A percentile compares a stretch with the other conserved stretches of the same genome.
phyloP scores from a whole-genome alignment of 2,888 invertebrate species.

The Luffia ferchaultella region DNA sequence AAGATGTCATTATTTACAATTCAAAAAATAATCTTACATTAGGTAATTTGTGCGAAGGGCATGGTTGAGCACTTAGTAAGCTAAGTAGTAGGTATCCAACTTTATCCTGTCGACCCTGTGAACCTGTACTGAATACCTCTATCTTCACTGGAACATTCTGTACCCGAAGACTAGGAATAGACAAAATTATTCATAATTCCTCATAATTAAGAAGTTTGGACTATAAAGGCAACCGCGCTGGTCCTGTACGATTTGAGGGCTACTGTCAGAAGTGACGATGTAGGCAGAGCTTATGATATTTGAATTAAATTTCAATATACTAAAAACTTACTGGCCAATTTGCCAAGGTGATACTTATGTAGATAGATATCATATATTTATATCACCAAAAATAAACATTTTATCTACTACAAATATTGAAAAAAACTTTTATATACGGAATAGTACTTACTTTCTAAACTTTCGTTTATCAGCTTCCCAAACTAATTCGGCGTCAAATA shows the following conservation, averaged over 20 bases:
- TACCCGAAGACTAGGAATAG: slow-evolving; percentile 68
- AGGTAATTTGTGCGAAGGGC: slow-evolving; percentile 57
- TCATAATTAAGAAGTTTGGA: no score
- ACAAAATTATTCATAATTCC: slow-evolving; percentile 1
- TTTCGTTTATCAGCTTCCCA: slow-evolving; percentile 81
- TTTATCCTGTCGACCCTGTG: slow-evolving; percentile 65
- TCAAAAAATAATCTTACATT: slow-evolving; percentile 28
- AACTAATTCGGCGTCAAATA: slow-evolving; percentile 76
- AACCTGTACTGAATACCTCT: slow-evolving; percentile 68
- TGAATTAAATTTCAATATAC: no score
- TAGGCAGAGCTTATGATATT: no score
- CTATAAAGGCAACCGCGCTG: no score
- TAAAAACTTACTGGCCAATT: no score
- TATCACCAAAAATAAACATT: background rate
- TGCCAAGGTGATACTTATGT: no score
- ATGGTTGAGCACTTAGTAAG: slow-evolving; percentile 73
- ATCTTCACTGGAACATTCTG: slow-evolving; percentile 78
- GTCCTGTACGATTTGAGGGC: no score
- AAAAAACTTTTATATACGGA: background rate
- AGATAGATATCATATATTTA: no score
- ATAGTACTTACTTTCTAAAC: slow-evolving; percentile 64
- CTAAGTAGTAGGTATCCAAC: slow-evolving; percentile 76
- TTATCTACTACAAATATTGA: background rate
- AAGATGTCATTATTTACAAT: no score
- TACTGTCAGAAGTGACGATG: no score